Base-by-base conservation (phyloP, 2,113 vertebrate species). In the Carollia perspicillata region DNA sequence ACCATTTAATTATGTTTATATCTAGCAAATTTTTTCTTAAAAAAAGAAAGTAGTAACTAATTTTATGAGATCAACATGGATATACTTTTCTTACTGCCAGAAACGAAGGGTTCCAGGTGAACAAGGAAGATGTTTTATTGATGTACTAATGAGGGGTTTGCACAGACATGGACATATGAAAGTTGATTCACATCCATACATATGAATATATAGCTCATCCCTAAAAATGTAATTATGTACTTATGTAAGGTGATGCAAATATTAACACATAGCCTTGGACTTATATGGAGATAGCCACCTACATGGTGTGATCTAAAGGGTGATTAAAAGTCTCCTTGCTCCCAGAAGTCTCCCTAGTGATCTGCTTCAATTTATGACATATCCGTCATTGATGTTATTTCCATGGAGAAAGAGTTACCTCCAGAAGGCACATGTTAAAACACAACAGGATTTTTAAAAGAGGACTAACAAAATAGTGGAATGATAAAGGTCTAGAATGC, bases 211-310 rank as follows among this genome's bases (percentile, higher is more conserved):
- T 83, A 60, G 42, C 5, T 86, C 51, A 81, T 33, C 40, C 22
- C 85, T 94, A 93, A 96, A 96, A 90, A 81, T 87, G 20, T 97
- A 96, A 96, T 96, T 97, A 96, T 60, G 53, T 78, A 81, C 42
- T 83, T 89, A 86, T 18, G 60, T 9, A 68, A 88, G 28, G n/a
- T 93, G 55, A 89, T 94, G 55, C 49, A 96, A 78, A 81, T 53
- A 89, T 65, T 96, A 94, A 94, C 80, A 77, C 13, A 75, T 51
- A 91, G 51, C 81, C 37, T 90, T 83, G 47, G 4, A 14, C 68
- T 89, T 63, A 42, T 49, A 6, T 63, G 47, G 71, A 90, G n/a
- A 49, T 16, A 86, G 22, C 65, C 55, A 80, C 69, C 40, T 86
- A 95, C 26, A 28, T 44, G 30, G 58, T 91, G 17, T 86, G 68